Percentiles rank a stretch among this genome's conserved stretches.
These are phyloP conservation scores for Lophotriccus pileatus DNA, from an alignment of 2,797 vertebrate genomes.

Conservation along the genomic window DNA sequence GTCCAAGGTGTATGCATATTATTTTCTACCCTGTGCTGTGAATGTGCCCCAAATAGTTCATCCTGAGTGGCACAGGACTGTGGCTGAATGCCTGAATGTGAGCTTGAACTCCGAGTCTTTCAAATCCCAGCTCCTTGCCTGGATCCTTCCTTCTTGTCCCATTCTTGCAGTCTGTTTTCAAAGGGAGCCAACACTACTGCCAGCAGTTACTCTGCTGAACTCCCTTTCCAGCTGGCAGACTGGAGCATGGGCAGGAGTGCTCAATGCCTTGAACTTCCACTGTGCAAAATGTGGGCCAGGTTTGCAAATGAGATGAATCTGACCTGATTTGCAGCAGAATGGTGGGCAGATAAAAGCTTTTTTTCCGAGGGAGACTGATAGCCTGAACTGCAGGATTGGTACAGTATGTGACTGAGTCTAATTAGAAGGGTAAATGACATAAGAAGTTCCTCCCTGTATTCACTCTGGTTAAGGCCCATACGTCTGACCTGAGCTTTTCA, in stretches of 20 bases:
- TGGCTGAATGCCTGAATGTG: background rate
- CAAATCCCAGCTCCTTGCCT: background rate
- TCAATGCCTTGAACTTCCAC: background rate
- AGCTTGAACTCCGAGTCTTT: background rate
- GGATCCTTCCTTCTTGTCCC: background rate
- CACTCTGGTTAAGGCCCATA: background rate
- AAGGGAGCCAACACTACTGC: background rate
- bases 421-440: background rate
- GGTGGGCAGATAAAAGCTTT: background rate
- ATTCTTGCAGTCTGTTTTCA: background rate
- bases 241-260: background rate
- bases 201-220: background rate
- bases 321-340: background rate
- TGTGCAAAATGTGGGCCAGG: background rate
- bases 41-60: background rate
- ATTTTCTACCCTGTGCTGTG: background rate
- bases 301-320: background rate
- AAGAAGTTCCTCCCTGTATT: background rate
- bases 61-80: background rate
- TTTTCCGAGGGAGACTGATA: background rate
- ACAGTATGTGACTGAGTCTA: background rate
- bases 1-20: fast-evolving
- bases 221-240: background rate
- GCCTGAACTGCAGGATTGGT: background rate
- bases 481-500: conserved; percentile 7